These are phyloP conservation scores for Magallana nippona DNA, from an alignment of 2,888 invertebrate species.

Conservation along the genomic window DNA sequence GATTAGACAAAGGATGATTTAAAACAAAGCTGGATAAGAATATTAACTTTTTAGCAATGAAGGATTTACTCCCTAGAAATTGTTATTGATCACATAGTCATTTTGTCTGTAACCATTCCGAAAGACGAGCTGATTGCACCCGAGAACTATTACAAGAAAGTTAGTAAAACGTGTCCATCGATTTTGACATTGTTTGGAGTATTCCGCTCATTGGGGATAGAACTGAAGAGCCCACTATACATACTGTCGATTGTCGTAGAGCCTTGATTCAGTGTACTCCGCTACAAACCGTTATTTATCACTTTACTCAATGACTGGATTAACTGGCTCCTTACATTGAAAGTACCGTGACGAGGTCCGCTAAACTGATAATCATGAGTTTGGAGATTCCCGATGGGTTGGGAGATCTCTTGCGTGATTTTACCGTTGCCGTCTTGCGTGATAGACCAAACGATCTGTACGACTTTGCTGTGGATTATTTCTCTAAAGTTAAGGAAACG, in stretches of 20 bases:
- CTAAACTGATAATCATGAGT: slow-evolving; percentile 68
- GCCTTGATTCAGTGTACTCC: neutral
- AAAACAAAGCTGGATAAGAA: neutral
- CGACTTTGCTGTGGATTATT: slow-evolving; percentile 79
- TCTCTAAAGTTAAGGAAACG: slow-evolving; percentile 75
- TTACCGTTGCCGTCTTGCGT: slow-evolving; percentile 79
- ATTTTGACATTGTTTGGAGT: slow-evolving; percentile 23
- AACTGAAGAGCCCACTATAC: slow-evolving; percentile 1
- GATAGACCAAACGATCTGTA: slow-evolving; percentile 77
- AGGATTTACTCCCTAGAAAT: neutral
- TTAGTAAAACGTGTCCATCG: slow-evolving; percentile 24
- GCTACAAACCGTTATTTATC: neutral
- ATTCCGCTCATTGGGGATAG: neutral
- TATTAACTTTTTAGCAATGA: neutral
- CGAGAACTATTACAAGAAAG: neutral
- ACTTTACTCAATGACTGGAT: neutral
- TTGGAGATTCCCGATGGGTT: slow-evolving; percentile 79
- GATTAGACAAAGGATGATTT: neutral
- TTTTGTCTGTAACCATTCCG: neutral
- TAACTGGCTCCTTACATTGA: neutral
- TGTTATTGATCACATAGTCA: neutral
- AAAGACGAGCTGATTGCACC: neutral
- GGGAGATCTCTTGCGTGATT: slow-evolving; percentile 78
- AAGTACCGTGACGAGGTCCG: neutral
- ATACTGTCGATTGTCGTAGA: neutral